These are phyloP conservation scores for Cyclina sinensis DNA, from an alignment of 1,140 invertebrate species.

Conservation along the genomic window DNA sequence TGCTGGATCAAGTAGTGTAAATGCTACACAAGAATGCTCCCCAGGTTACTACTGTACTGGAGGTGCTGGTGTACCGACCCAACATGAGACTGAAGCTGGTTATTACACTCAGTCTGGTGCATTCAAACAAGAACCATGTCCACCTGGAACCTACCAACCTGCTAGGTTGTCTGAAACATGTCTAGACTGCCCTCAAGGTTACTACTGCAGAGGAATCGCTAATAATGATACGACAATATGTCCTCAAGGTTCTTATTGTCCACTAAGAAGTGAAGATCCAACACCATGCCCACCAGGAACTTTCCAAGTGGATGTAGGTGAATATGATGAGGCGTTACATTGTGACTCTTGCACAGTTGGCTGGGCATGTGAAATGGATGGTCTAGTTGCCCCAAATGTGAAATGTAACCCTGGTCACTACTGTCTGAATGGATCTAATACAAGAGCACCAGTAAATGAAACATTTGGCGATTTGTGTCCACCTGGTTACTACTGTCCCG, in stretches of 20 bases:
- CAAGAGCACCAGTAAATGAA: slow-evolving; percentile 72
- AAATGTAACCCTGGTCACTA: slow-evolving; percentile 80
- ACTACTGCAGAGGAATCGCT: slow-evolving; percentile 84
- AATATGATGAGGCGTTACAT: slow-evolving; percentile 75
- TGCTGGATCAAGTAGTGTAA: slow-evolving; percentile 83
- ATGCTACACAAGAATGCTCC: slow-evolving; percentile 80
- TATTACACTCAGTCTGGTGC: slow-evolving; percentile 82
- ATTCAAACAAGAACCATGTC: slow-evolving; percentile 83
- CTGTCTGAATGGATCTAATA: slow-evolving; percentile 79
- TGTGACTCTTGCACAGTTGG: slow-evolving; percentile 82
- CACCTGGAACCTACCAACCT: slow-evolving; percentile 80
- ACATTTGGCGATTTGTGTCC: slow-evolving; percentile 82
- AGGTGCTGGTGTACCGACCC: slow-evolving; percentile 81
- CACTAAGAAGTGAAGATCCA: slow-evolving; percentile 79
- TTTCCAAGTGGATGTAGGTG: slow-evolving; percentile 76
- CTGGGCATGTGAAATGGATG: slow-evolving; percentile 81
- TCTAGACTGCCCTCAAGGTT: slow-evolving; percentile 83
- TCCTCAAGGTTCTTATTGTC: slow-evolving; percentile 83
- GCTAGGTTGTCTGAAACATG: slow-evolving; percentile 75
- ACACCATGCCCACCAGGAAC: slow-evolving; percentile 83
- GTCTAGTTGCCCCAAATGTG: slow-evolving; percentile 72
- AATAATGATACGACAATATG: slow-evolving; percentile 80
- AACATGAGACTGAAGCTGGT: slow-evolving; percentile 80
- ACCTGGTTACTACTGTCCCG: slow-evolving; percentile 83
- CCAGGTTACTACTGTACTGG: slow-evolving; percentile 85